Evolutionary conservation across 1,140 invertebrate species (phyloP).

Genomic region (Drosophila nigromelanica): DNA sequence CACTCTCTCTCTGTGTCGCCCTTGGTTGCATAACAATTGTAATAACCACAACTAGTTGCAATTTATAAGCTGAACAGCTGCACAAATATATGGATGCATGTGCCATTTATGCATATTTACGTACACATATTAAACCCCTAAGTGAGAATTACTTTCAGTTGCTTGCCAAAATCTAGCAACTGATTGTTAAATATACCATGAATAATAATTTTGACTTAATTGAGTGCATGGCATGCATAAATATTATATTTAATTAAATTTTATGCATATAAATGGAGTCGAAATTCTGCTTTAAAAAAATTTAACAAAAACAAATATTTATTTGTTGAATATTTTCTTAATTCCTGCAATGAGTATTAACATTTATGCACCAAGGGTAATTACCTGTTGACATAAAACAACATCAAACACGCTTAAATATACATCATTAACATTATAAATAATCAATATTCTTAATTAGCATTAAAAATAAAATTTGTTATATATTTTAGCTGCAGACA

Average conservation of each 20-base stretch:
- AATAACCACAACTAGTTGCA: constrained; percentile 43
- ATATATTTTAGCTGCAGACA: no score
- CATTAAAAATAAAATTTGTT: no score
- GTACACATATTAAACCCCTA: neutral
- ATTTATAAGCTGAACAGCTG: constrained; percentile 28
- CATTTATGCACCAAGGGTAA: no score
- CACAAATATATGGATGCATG: neutral
- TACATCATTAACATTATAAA: no score
- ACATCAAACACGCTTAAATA: no score
- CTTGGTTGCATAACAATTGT: constrained; percentile 40
- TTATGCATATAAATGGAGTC: neutral
- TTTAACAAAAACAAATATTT: no score
- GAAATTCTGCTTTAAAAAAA: neutral
- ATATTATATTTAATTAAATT: constrained; percentile 2
- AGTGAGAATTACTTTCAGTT: constrained; percentile 16
- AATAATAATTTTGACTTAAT: neutral
- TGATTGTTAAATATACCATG: constrained; percentile 9
- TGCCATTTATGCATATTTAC: neutral
- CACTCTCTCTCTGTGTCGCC: constrained; percentile 1
- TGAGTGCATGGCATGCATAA: neutral
- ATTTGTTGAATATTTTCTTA: no score
- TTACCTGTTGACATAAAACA: no score
- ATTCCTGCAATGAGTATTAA: no score
- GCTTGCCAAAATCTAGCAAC: neutral
- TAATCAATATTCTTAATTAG: no score